A percentile compares a stretch with the other conserved stretches of the same genome.
These are phyloP conservation scores for Brachyrhaphis roseni DNA, from an alignment of 2,797 vertebrate species.

Conservation along the genomic window DNA sequence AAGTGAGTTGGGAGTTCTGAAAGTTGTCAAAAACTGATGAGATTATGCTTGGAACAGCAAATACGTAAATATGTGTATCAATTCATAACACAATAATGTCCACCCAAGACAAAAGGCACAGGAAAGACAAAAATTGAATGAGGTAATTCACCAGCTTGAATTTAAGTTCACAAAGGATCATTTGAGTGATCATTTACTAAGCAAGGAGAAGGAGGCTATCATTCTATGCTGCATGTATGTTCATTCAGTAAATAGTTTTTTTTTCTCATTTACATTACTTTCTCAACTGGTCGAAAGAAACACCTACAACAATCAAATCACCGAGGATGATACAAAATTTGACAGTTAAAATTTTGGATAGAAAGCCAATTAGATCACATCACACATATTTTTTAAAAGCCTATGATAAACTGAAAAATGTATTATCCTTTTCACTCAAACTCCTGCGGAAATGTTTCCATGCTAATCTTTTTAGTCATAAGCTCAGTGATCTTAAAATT, in stretches of 20 bases:
- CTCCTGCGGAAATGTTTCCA: not conserved
- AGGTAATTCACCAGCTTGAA: not conserved
- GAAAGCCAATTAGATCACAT: not conserved
- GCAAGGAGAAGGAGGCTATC: not conserved
- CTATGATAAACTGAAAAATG: not conserved
- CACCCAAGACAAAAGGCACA: not conserved
- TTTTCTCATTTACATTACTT: not conserved
- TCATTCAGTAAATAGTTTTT: not conserved
- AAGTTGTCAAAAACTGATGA: not conserved
- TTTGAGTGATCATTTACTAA: not conserved
- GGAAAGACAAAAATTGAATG: not conserved
- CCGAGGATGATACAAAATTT: not conserved
- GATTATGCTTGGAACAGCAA: not conserved
- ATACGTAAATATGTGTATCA: not conserved
- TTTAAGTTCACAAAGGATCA: not conserved
- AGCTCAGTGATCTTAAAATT: not conserved
- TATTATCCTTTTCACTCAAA: not conserved
- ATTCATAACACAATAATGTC: not conserved
- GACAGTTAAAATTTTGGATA: not conserved
- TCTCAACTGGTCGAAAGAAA: not conserved
- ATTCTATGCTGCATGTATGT: not conserved
- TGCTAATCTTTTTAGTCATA: not conserved
- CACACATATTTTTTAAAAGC: not conserved
- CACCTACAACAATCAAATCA: not conserved
- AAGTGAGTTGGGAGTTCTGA: not conserved